Conservation (phyloP, 2,113 vertebrate genomes). For the Hipposideros armiger region DNA sequence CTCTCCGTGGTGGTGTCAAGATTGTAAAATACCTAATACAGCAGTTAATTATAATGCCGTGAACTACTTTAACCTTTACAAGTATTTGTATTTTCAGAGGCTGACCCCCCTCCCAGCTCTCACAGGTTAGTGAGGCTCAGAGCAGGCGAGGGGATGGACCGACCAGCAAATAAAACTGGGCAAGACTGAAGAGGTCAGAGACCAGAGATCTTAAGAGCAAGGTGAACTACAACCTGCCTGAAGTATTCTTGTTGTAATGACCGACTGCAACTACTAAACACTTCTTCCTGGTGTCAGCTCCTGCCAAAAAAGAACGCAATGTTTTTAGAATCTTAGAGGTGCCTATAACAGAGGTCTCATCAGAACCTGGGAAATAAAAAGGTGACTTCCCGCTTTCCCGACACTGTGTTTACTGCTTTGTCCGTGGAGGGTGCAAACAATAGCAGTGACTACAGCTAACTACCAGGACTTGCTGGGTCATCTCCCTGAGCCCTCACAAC, state of each 20-base stretch:
- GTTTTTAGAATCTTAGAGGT: neutral
- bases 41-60: conserved; percentile 83
- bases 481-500: neutral
- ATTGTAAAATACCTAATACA: conserved; percentile 81
- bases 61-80: conserved; percentile 80
- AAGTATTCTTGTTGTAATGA: conserved; percentile 6
- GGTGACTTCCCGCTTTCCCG: neutral
- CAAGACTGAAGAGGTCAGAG: neutral
- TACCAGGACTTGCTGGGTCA: neutral
- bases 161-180: neutral
- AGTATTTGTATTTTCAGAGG: conserved; percentile 39
- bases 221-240: fast-evolving
- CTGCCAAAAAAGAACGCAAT: neutral
- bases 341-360: neutral
- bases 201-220: fast-evolving
- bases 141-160: neutral
- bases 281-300: neutral
- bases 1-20: conserved; percentile 77
- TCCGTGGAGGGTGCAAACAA: fast-evolving
- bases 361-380: neutral
- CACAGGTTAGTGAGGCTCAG: conserved; percentile 25
- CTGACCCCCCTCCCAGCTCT: conserved; percentile 47
- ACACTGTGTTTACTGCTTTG: neutral
- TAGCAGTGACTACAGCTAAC: fast-evolving
- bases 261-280: fast-evolving